phyloP scores from a whole-genome alignment of 2,888 invertebrate species.

The Xestia ashworthii region DNA sequence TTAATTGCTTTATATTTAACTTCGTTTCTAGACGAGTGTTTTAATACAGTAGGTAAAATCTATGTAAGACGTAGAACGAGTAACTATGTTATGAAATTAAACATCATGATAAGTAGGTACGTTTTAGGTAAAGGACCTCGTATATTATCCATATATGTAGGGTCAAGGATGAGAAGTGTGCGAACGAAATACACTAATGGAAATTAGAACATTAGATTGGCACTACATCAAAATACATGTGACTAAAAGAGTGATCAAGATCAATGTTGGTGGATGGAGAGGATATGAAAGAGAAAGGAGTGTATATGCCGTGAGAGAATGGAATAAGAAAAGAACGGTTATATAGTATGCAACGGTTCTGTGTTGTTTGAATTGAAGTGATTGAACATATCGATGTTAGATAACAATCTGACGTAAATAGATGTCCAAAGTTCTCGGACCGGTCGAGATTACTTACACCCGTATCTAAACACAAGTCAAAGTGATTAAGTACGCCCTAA shows the following conservation, averaged over 20 bases:
- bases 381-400: not conserved
- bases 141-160: not conserved
- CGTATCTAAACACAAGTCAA: too few species aligned
- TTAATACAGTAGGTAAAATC: not conserved
- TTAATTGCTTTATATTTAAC: conserved; percentile 38
- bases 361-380: not conserved
- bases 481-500: not conserved
- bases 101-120: not conserved
- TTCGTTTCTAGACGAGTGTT: not conserved
- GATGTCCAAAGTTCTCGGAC: not conserved
- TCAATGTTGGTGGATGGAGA: not conserved
- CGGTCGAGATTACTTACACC: not conserved
- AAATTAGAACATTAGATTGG: not conserved
- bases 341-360: not conserved
- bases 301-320: too few species aligned
- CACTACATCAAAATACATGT: not conserved
- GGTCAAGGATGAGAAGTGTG: not conserved
- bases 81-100: conserved; percentile 8
- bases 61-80: not conserved
- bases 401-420: not conserved
- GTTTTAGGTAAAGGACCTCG: not conserved
- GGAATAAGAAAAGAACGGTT: not conserved
- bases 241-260: not conserved
- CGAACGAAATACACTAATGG: not conserved
- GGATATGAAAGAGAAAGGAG: not conserved